Evolutionary conservation across 2,113 vertebrate species (phyloP).

Genomic region (Sinocyclocheilus rhinocerous): DNA sequence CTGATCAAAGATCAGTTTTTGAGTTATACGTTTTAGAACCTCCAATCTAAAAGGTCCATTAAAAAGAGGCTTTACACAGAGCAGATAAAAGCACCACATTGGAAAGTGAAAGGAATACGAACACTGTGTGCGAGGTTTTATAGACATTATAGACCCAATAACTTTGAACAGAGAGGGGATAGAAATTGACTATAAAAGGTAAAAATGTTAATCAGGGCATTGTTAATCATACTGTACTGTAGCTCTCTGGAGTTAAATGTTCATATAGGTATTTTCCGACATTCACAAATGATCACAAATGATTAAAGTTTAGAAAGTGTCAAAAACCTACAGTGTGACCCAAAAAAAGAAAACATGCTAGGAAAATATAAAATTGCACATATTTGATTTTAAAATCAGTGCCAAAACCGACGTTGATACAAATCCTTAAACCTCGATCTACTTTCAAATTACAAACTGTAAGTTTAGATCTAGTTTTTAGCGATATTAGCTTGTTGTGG

Average conservation of each 20-base stretch:
- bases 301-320: background rate
- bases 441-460: background rate
- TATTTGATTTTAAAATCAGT: background rate
- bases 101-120: background rate
- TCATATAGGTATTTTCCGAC: background rate
- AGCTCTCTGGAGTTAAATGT: background rate
- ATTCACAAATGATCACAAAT: background rate
- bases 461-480: background rate
- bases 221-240: background rate
- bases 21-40: background rate
- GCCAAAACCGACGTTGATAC: too few species aligned
- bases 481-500: background rate
- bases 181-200: background rate
- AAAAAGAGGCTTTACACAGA: background rate
- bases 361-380: background rate
- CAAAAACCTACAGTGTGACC: background rate
- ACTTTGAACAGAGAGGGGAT: background rate
- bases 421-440: too few species aligned
- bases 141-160: background rate
- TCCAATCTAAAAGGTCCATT: background rate
- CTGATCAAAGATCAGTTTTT: background rate
- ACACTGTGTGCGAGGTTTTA: slow-evolving; percentile 1
- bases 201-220: background rate
- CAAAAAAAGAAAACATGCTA: background rate
- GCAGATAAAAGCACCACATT: background rate